phyloP scores from a whole-genome alignment of 1,140 invertebrate genomes.

The Leptinotarsa lineolata region DNA sequence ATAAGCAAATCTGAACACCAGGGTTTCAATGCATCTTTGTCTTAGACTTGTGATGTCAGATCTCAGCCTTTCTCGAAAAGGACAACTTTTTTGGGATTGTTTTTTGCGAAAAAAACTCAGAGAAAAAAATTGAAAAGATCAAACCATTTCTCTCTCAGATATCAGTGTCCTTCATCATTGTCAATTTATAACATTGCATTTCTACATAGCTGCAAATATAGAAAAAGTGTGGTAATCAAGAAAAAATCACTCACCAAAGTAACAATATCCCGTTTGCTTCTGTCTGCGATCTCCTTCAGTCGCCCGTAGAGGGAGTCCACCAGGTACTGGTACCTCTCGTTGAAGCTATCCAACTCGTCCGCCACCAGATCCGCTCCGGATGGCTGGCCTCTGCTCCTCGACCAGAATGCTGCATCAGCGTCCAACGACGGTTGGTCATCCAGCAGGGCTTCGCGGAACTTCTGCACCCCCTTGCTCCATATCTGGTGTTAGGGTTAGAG shows the following conservation, averaged over 20 bases:
- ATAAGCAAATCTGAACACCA: too few species aligned
- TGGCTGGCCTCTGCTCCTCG: constrained; percentile 50
- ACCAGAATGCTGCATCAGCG: constrained; percentile 57
- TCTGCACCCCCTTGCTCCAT: constrained; percentile 62
- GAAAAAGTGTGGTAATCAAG: not conserved
- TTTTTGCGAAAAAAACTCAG: too few species aligned
- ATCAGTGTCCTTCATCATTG: too few species aligned
- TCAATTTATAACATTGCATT: too few species aligned
- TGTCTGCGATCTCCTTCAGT: constrained; percentile 63
- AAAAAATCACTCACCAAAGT: constrained; percentile 66
- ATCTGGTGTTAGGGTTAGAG: constrained; percentile 64
- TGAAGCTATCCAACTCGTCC: constrained; percentile 83
- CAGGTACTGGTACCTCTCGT: constrained; percentile 78
- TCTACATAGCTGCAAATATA: too few species aligned
- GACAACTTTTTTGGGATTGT: too few species aligned
- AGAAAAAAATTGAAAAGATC: too few species aligned
- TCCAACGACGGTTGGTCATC: constrained; percentile 84
- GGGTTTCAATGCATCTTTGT: too few species aligned
- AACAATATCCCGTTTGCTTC: constrained; percentile 65
- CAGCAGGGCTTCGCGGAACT: constrained; percentile 85
- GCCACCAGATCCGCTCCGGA: constrained; percentile 80
- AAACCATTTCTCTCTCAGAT: too few species aligned
- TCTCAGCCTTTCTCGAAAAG: too few species aligned
- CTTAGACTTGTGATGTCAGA: too few species aligned
- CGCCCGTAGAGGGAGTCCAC: constrained; percentile 74